Conservation (phyloP, 2,888 invertebrate genomes). For the Drosophila anomalata region DNA sequence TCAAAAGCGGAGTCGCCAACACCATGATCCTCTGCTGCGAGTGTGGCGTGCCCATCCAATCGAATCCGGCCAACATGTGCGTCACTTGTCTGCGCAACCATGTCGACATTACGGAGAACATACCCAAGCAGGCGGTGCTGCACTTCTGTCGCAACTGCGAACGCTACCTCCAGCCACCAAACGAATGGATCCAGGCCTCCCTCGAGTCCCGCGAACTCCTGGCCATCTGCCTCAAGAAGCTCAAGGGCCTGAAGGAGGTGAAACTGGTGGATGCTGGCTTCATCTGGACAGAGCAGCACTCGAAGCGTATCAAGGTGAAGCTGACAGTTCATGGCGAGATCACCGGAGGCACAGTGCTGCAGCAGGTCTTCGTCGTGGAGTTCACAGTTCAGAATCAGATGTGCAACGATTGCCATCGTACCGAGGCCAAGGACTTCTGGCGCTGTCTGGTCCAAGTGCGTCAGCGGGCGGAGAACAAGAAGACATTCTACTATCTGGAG, state of each 20-base stretch:
- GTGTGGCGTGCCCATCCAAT: conserved; percentile 95
- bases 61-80: conserved; percentile 99
- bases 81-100: conserved; percentile 95
- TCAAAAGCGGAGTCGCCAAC: conserved; percentile 6
- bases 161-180: conserved; percentile 96
- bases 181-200: conserved; percentile 92
- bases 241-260: conserved; percentile 94
- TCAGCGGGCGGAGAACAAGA: conserved; percentile 95
- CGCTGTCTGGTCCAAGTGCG: conserved; percentile 95
- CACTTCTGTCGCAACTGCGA: conserved; percentile 97
- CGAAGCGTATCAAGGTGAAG: conserved; percentile 97
- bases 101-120: conserved; percentile 97
- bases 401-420: conserved; percentile 98
- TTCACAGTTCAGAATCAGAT: conserved; percentile 96
- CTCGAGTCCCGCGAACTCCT: conserved; percentile 96
- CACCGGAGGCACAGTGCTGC: conserved; percentile 93
- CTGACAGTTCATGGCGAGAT: conserved; percentile 98
- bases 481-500: conserved; percentile 98
- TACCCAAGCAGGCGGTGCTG: conserved; percentile 95
- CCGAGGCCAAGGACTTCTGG: conserved; percentile 99
- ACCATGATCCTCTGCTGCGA: conserved; percentile 91
- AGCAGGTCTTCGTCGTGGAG: conserved; percentile 98
- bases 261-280: conserved; percentile 98
- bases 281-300: conserved; percentile 99
- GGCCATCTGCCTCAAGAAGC: conserved; percentile 94